Percentiles rank a stretch among this genome's conserved stretches.
Evolutionary conservation across 2,888 invertebrate genomes (phyloP).

Genomic region (Noctua janthe): DNA sequence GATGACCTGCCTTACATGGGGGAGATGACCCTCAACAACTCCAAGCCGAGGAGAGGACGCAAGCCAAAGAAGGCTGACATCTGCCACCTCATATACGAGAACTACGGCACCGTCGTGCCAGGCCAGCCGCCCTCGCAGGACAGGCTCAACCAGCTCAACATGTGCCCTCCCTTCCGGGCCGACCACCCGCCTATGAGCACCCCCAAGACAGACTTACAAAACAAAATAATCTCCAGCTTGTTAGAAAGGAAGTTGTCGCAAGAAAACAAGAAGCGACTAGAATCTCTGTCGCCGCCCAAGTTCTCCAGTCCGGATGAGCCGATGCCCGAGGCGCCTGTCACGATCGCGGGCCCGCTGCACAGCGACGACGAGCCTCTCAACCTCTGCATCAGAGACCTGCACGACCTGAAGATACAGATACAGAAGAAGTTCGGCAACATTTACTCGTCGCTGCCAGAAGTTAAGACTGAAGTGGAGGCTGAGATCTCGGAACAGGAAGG

Average conservation of each 20-base stretch:
- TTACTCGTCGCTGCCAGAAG: conserved; percentile 89
- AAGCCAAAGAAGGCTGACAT: conserved; percentile 98
- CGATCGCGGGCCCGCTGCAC: conserved; percentile 80
- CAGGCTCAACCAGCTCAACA: conserved; percentile 76
- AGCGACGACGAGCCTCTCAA: conserved; percentile 94
- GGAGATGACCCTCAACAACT: conserved; percentile 97
- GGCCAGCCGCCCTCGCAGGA: conserved; percentile 92
- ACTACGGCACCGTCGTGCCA: conserved; percentile 96
- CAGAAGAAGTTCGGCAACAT: conserved; percentile 92
- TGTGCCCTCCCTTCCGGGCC: conserved; percentile 75
- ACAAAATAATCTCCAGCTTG: conserved; percentile 92
- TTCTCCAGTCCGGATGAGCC: conserved; percentile 82
- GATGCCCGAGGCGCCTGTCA: conserved; percentile 81
- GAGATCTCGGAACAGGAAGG: conserved; percentile 88
- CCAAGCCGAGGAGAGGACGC: conserved; percentile 95
- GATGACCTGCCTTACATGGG: conserved; percentile 97
- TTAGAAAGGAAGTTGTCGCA: conserved; percentile 93
- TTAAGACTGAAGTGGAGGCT: conserved; percentile 91
- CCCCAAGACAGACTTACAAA: conserved; percentile 92
- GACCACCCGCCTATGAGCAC: conserved; percentile 71
- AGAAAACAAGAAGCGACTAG: conserved; percentile 89
- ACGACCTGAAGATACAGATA: conserved; percentile 92
- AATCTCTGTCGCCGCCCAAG: conserved; percentile 79
- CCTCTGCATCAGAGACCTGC: conserved; percentile 94
- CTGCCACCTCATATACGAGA: conserved; percentile 97